Base-by-base conservation (phyloP, 2,888 invertebrate genomes). In the Heliconius ethilla region DNA sequence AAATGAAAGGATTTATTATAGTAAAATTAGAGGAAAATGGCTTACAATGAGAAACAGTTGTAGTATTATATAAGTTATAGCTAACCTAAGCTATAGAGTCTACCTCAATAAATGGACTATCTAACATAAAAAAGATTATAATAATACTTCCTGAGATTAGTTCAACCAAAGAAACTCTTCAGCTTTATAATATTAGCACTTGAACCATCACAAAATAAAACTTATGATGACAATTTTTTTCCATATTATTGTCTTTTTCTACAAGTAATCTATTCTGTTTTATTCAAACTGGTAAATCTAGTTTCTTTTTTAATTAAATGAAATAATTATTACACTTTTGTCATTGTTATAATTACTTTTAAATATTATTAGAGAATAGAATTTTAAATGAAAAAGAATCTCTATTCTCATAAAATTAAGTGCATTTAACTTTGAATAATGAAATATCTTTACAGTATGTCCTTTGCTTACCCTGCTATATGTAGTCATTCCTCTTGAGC, bases 241-340 rank as follows among this genome's bases (percentile, higher is more conserved):
- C 67, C 67, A 67, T 67, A 13, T 37, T 40, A 67, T 67, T 67
- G n/a, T 67, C 11, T n/a, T 40, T 67, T 67, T 67, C 37, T 67
- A 22, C 40, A 22, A 37, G 13, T 25, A 25, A 40, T 69, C 6
- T 25, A n/a, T 37, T 69, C 33, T 33, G n/a, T 37, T 67, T 2
- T 37, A 37, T 33, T 33, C 13, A n/a, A 69, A 40, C 67, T 69
- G 67, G 67, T 25, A 40, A 69, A 25, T 69, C 67, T 40, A 13
- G 67, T 69, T 69, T 69, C 15, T 69, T 6, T 25, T 15, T 69
- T 37, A 69, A 69, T 69, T 69, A 40, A 69, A 13, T 40, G 15
- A 40, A 6, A 40, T 40, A 25, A 37, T n/a, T 37, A 27, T n/a
- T n/a, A 22, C 22, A 67, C 37, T n/a, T n/a, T 29, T 37, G 15